A percentile compares a stretch with the other conserved stretches of the same genome.
Conservation (phyloP, 2,113 vertebrate genomes). For the Halcyon malimbica region DNA sequence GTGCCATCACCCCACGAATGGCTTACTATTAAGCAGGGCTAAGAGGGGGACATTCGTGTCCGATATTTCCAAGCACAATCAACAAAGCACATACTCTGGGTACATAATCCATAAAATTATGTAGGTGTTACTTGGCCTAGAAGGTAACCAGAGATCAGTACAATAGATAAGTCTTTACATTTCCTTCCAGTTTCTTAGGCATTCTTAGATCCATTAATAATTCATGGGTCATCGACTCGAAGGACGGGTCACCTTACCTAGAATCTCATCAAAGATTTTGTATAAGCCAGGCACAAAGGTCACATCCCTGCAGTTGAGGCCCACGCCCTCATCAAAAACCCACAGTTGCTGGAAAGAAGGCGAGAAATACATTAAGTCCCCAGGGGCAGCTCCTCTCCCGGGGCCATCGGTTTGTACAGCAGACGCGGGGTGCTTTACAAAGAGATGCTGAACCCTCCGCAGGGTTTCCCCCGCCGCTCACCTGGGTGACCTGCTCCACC, state of each 20-base stretch:
- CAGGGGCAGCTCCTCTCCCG: rapidly evolving
- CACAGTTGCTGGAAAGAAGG: slow-evolving; percentile 90
- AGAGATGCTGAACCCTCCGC: rapidly evolving
- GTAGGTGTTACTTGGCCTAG: not conserved
- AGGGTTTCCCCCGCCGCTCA: not conserved
- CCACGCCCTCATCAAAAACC: slow-evolving; percentile 90
- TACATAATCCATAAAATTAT: not conserved
- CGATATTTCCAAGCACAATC: not conserved
- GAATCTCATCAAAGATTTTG: slow-evolving; percentile 99
- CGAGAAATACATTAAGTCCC: not conserved
- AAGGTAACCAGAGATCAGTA: not conserved
- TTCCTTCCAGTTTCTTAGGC: not conserved
- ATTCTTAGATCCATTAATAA: not conserved
- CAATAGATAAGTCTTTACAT: not conserved
- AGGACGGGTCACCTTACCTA: slow-evolving; percentile 80
- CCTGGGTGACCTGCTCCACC: slow-evolving; percentile 93
- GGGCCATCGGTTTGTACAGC: not conserved
- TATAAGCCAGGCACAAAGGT: slow-evolving; percentile 96
- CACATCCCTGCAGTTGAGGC: slow-evolving; percentile 91
- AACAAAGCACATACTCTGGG: rapidly evolving
- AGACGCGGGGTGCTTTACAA: not conserved
- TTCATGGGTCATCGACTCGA: not conserved
- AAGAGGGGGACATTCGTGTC: not conserved
- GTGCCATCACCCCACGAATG: too few species aligned
- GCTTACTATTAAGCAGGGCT: not conserved